Percentiles rank a stretch among this genome's conserved stretches.
These are phyloP conservation scores for Oligia fasciuncula DNA, from an alignment of 2,888 invertebrate species.

Conservation along the genomic window DNA sequence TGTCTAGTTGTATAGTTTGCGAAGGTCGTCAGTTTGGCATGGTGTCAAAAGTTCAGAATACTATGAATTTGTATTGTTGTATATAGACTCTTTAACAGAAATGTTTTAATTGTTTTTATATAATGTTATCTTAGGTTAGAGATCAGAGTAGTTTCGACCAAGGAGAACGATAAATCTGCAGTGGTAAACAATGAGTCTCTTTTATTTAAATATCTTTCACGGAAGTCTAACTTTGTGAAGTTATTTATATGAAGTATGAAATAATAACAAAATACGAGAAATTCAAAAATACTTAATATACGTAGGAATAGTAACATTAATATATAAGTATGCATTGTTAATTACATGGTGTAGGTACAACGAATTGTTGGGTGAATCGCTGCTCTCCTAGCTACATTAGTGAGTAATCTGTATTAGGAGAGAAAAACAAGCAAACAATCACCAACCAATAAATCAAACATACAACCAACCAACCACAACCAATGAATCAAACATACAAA, in stretches of 20 bases:
- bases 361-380: too few species aligned
- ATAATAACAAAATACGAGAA: background rate
- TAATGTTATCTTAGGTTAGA: slow-evolving; percentile 53
- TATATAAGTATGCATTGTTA: too few species aligned
- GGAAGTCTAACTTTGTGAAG: slow-evolving; percentile 18
- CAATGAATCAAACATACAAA: too few species aligned
- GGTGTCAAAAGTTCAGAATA: slow-evolving; percentile 74
- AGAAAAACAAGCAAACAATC: too few species aligned
- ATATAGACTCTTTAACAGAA: slow-evolving; percentile 47
- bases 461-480: too few species aligned
- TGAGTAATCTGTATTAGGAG: too few species aligned
- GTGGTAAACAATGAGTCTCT: slow-evolving; percentile 22
- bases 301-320: background rate
- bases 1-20: slow-evolving; percentile 78
- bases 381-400: too few species aligned
- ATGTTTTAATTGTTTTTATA: slow-evolving; percentile 32
- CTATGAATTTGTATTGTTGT: slow-evolving; percentile 63
- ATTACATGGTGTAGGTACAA: too few species aligned
- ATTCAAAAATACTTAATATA: background rate
- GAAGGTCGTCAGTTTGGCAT: slow-evolving; percentile 82
- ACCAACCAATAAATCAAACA: too few species aligned
- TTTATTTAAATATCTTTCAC: slow-evolving; percentile 5
- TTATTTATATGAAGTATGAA: background rate
- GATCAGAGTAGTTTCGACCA: slow-evolving; percentile 49
- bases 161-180: slow-evolving; percentile 37